Evolutionary conservation across 2,113 vertebrate genomes (phyloP).

Genomic region (Thunnus thynnus): DNA sequence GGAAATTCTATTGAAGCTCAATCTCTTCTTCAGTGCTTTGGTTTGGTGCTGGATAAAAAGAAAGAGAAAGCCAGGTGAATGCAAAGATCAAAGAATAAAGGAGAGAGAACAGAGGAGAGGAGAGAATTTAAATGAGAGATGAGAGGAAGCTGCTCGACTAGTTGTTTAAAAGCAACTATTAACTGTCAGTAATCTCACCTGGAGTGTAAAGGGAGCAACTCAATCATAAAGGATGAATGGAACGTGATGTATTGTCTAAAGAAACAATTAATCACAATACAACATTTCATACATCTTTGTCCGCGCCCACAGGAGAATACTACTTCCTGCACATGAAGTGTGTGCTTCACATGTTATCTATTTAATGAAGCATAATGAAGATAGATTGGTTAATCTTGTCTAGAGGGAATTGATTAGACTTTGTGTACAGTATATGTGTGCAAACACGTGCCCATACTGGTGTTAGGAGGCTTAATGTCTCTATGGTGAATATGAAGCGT

Average conservation of each 20-base stretch:
- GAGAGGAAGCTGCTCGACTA: constrained; percentile 1
- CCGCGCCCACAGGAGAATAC: constrained; percentile 28
- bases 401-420: constrained; percentile 34
- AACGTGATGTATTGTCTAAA: constrained; percentile 48
- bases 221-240: constrained; percentile 31
- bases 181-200: constrained; percentile 44
- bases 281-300: constrained; percentile 39
- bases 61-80: constrained; percentile 50
- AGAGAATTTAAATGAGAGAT: constrained; percentile 57
- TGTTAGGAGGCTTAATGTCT: constrained; percentile 12
- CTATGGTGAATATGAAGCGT: constrained; percentile 4
- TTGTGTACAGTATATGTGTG: constrained; percentile 1
- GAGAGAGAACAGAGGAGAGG: constrained; percentile 10
- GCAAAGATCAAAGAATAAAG: constrained; percentile 59
- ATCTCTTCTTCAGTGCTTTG: constrained; percentile 54
- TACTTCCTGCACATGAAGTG: constrained; percentile 15
- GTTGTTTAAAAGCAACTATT: constrained; percentile 29
- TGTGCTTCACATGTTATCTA: constrained; percentile 48
- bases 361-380: constrained; percentile 69
- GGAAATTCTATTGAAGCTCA: constrained; percentile 73
- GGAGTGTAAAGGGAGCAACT: constrained; percentile 25
- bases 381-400: constrained; percentile 59
- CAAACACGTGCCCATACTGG: not conserved
- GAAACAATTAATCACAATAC: constrained; percentile 53
- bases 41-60: constrained; percentile 35